These are phyloP conservation scores for Frieseomelitta varia DNA, from an alignment of 1,140 invertebrate genomes.

Conservation along the genomic window DNA sequence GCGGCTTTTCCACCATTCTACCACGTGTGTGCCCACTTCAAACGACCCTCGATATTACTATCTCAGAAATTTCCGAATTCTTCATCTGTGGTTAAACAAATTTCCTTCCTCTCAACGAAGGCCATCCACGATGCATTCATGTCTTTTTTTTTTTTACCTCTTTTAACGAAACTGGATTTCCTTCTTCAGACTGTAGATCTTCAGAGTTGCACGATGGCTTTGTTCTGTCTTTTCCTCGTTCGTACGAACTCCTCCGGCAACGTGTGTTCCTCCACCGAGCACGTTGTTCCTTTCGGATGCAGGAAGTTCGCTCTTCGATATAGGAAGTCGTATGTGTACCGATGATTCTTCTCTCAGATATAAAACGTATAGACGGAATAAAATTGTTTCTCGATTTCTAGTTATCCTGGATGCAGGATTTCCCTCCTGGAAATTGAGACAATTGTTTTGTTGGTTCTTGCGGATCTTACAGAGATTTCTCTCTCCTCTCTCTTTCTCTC, in stretches of 20 bases:
- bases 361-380: background rate
- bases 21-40: constrained; percentile 7
- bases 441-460: background rate
- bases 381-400: background rate
- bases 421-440: background rate
- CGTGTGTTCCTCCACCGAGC: background rate
- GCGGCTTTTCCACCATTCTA: background rate
- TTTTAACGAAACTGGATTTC: background rate
- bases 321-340: background rate
- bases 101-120: background rate
- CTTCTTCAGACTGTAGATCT: background rate
- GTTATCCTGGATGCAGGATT: background rate
- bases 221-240: background rate
- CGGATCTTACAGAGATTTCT: background rate
- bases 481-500: too few relatives aligned
- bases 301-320: background rate
- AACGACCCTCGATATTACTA: background rate
- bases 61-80: background rate
- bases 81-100: background rate
- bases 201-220: background rate
- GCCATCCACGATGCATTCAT: constrained; percentile 29
- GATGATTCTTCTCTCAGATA: background rate
- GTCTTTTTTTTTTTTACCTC: background rate
- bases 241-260: background rate
- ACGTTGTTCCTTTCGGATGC: background rate